phyloP scores from a whole-genome alignment of 2,797 vertebrate species.

The Mus spretus region DNA sequence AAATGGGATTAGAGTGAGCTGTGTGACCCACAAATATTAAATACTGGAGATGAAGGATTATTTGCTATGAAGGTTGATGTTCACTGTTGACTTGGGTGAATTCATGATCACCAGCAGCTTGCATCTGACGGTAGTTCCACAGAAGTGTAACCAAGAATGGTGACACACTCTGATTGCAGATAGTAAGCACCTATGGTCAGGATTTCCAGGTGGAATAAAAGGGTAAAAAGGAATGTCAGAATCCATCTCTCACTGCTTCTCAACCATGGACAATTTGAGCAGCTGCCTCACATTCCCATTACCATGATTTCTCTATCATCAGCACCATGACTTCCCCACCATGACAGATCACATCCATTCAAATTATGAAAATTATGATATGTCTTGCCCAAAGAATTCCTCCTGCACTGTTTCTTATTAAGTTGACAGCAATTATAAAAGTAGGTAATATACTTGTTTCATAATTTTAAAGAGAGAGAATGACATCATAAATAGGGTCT shows the following conservation, averaged over 20 bases:
- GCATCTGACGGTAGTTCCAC: not conserved
- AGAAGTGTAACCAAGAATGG: not conserved
- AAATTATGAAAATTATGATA: not conserved
- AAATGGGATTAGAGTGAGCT: not conserved
- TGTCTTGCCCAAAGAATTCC: not conserved
- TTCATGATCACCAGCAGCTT: not conserved
- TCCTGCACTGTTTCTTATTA: not conserved
- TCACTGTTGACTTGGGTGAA: not conserved
- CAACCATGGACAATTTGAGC: not conserved
- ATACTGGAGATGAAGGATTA: not conserved
- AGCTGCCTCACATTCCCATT: not conserved
- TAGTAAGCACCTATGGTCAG: not conserved
- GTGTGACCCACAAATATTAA: not conserved
- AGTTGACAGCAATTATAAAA: not conserved
- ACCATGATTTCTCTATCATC: not conserved
- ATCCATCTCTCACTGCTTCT: not conserved
- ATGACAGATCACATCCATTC: not conserved
- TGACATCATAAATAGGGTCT: not conserved
- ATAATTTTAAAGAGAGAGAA: not conserved
- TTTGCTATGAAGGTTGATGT: not conserved
- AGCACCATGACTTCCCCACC: not conserved
- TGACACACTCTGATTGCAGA: not conserved
- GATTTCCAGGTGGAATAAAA: not conserved
- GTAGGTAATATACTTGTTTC: not conserved
- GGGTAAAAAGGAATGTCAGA: not conserved